phyloP scores from a whole-genome alignment of 2,113 vertebrate species.

The Mastomys natalensis region DNA sequence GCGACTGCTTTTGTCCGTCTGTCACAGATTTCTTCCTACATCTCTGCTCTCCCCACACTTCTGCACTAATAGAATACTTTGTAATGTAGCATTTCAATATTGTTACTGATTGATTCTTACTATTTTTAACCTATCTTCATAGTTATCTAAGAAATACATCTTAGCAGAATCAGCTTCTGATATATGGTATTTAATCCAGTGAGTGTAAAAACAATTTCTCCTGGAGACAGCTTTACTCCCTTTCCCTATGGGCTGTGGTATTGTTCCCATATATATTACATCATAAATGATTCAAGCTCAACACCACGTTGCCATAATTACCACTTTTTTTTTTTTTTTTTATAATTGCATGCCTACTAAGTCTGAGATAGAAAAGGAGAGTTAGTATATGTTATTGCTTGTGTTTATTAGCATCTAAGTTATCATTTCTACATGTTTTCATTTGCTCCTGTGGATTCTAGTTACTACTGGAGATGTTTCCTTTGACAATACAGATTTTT shows the following conservation, averaged over 20 bases:
- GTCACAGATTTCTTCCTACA: neutral
- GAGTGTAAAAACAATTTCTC: neutral
- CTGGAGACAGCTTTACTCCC: neutral
- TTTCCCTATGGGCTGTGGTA: neutral
- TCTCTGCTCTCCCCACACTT: neutral
- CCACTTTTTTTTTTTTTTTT: neutral
- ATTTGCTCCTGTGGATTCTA: neutral
- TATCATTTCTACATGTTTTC: conserved; percentile 10
- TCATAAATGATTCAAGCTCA: conserved; percentile 27
- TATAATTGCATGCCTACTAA: conserved; percentile 38
- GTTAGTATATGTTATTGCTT: neutral
- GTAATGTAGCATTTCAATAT: conserved; percentile 35
- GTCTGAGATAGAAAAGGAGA: neutral
- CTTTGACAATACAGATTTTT: neutral
- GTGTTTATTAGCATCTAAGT: neutral
- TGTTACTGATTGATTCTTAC: neutral
- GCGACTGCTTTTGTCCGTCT: neutral
- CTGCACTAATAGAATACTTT: neutral
- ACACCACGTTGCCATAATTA: conserved; percentile 32
- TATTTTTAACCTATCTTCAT: conserved; percentile 34
- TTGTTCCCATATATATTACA: neutral
- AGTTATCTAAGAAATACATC: neutral
- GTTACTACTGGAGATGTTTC: conserved; percentile 3
- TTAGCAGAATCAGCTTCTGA: conserved; percentile 39
- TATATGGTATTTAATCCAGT: conserved; percentile 44